A percentile compares a stretch with the other conserved stretches of the same genome.
These are phyloP conservation scores for Lampropteryx suffumata DNA, from an alignment of 2,888 invertebrate species.

Conservation along the genomic window DNA sequence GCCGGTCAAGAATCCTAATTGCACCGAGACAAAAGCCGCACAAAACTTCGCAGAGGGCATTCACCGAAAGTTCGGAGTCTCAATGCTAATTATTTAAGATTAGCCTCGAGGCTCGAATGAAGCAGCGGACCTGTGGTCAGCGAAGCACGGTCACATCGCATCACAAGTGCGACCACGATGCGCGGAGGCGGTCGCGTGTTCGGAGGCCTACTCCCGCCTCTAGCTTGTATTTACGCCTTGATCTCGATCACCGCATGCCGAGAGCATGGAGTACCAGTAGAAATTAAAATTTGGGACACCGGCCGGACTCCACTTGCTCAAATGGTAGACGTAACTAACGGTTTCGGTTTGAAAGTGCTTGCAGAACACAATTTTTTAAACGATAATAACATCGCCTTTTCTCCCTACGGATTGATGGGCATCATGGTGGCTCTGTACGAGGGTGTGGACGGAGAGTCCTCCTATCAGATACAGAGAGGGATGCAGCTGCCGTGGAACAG, in stretches of 20 bases:
- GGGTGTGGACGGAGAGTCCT: conserved; percentile 88
- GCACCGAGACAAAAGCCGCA: conserved; percentile 36
- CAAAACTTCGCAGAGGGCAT: conserved; percentile 62
- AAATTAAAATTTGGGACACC: conserved; percentile 74
- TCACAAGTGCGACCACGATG: conserved; percentile 67
- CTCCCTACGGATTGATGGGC: conserved; percentile 91
- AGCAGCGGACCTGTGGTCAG: conserved; percentile 49
- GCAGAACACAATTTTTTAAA: conserved; percentile 88
- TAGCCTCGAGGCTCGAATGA: conserved; percentile 49
- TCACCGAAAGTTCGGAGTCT: conserved; percentile 70
- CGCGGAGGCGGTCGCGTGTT: conserved; percentile 58
- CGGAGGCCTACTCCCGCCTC: conserved; percentile 33
- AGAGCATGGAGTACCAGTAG: conserved; percentile 67
- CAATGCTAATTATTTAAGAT: conserved; percentile 70
- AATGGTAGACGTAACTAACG: conserved; percentile 92
- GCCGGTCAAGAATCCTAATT: conserved; percentile 17
- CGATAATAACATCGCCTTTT: conserved; percentile 91
- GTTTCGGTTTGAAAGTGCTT: conserved; percentile 86
- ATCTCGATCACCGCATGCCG: conserved; percentile 38
- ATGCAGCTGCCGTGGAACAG: conserved; percentile 88
- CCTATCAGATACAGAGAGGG: conserved; percentile 87
- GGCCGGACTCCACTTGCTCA: conserved; percentile 85
- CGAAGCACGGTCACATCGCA: conserved; percentile 50
- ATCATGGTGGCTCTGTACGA: conserved; percentile 91
- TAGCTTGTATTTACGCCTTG: conserved; percentile 39